A percentile compares a stretch with the other conserved stretches of the same genome.
Evolutionary conservation across 2,113 vertebrate species (phyloP).

Genomic region (Seriola quinqueradiata): DNA sequence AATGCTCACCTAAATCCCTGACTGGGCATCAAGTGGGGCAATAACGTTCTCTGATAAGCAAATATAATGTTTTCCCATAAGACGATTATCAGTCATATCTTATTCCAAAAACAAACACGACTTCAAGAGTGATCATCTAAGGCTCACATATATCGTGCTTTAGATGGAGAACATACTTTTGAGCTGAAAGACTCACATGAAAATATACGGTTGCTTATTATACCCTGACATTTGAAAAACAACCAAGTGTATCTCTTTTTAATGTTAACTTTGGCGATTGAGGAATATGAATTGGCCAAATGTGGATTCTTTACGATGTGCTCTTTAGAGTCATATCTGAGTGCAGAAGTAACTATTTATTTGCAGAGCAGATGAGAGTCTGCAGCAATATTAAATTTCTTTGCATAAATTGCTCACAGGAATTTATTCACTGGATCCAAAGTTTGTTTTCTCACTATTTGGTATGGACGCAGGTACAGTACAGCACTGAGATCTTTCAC

Average conservation of each 20-base stretch:
- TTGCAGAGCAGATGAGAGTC: constrained; percentile 66
- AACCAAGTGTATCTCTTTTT: constrained; percentile 65
- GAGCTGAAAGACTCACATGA: constrained; percentile 22
- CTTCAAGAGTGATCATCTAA: constrained; percentile 59
- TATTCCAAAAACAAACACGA: constrained; percentile 73
- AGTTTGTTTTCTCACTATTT: constrained; percentile 63
- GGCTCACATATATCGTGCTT: constrained; percentile 38
- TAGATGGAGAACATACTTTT: constrained; percentile 21
- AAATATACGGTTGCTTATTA: constrained; percentile 75
- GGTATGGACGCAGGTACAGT: constrained; percentile 34
- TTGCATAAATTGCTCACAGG: constrained; percentile 77
- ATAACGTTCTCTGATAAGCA: constrained; percentile 62
- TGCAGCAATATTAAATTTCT: constrained; percentile 78
- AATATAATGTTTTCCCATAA: constrained; percentile 54
- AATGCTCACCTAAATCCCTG: constrained; percentile 66
- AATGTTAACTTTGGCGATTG: constrained; percentile 69
- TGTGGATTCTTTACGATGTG: constrained; percentile 66
- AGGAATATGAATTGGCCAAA: constrained; percentile 69
- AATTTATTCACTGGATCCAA: constrained; percentile 70
- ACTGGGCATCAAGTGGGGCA: constrained; percentile 61
- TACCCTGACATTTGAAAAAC: constrained; percentile 82
- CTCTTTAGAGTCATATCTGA: constrained; percentile 80
- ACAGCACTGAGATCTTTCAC: constrained; percentile 55
- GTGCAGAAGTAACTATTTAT: constrained; percentile 74
- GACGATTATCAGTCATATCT: constrained; percentile 65